phyloP scores from a whole-genome alignment of 2,797 vertebrate genomes.

The Enteromius trimaculatus region DNA sequence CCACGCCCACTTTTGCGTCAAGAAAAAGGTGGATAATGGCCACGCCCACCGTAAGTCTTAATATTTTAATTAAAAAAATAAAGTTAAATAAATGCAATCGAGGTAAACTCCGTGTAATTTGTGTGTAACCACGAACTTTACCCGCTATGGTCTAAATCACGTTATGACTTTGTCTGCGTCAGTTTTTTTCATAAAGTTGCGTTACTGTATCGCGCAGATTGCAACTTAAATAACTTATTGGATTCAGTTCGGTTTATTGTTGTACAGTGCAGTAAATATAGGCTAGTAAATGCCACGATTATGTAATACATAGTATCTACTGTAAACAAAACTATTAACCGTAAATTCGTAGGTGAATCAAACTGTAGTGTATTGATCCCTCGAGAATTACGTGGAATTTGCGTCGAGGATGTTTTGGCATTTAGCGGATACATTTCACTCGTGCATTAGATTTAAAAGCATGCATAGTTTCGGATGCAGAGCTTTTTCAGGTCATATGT shows the following conservation, averaged over 20 bases:
- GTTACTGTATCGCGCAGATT: neutral
- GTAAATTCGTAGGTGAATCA: neutral
- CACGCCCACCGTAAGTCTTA: neutral
- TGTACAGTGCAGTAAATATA: neutral
- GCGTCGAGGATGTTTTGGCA: constrained; percentile 2
- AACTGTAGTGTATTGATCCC: neutral
- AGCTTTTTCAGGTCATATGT: constrained; percentile 29
- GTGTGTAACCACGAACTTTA: neutral
- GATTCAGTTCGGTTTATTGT: neutral
- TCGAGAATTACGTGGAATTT: neutral
- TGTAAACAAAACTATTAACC: neutral
- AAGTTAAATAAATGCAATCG: neutral
- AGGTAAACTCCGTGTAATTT: neutral
- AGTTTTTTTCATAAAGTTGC: neutral
- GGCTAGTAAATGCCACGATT: neutral
- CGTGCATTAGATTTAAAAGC: constrained; percentile 23
- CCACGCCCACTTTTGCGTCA: neutral
- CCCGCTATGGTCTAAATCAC: too few species aligned
- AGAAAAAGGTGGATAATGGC: too few species aligned
- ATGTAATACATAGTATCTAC: neutral
- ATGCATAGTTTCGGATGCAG: neutral
- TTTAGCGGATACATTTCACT: constrained; percentile 2
- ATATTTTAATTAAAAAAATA: neutral
- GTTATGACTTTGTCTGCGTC: too few species aligned
- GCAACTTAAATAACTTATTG: neutral